These are phyloP conservation scores for Cryptosula pallasiana DNA, from an alignment of 2,888 invertebrate species.

Conservation along the genomic window DNA sequence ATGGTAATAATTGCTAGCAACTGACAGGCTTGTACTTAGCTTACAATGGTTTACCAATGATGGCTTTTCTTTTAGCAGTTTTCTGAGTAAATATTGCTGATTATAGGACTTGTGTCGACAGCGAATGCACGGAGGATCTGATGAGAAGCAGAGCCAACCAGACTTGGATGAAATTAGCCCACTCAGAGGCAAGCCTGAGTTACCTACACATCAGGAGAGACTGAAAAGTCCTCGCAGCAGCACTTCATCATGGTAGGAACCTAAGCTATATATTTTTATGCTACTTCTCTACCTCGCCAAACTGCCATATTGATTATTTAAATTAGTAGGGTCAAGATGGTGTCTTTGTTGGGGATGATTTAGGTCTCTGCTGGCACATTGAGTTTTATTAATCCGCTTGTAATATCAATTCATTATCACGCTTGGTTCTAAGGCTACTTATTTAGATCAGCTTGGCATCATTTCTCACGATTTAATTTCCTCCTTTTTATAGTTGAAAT, in stretches of 20 bases:
- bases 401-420: too few species aligned
- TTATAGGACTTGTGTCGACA: slow-evolving; percentile 15
- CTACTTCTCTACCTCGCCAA: too few species aligned
- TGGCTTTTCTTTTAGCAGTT: too few species aligned
- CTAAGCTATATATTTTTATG: not conserved
- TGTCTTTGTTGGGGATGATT: too few species aligned
- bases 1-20: too few species aligned
- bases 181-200: not conserved
- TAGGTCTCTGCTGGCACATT: too few species aligned
- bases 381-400: too few species aligned
- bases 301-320: not conserved
- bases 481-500: not conserved
- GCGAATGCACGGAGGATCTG: not conserved
- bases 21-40: too few species aligned
- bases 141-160: not conserved
- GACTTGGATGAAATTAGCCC: not conserved
- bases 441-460: not conserved
- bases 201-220: not conserved
- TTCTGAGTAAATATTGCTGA: not conserved
- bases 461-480: not conserved
- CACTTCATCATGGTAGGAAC: slow-evolving; percentile 12
- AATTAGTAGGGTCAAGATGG: too few species aligned
- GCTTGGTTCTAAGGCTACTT: not conserved
- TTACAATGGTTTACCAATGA: too few species aligned
- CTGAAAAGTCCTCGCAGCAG: slow-evolving; percentile 22